Conservation (phyloP, 2,797 vertebrate species). For the Diceros bicornis region DNA sequence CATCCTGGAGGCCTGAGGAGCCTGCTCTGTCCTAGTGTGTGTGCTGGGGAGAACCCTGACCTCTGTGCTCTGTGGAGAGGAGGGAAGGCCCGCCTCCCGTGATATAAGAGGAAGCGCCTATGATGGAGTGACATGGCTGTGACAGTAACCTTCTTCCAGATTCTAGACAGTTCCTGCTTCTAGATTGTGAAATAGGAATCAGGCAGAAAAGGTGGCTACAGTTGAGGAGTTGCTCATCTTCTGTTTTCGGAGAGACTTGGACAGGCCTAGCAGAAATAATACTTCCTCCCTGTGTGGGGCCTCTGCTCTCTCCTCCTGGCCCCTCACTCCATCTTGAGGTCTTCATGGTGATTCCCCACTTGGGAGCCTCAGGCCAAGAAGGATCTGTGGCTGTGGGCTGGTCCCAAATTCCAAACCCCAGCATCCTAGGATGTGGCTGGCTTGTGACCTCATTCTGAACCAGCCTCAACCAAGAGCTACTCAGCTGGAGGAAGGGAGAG, state of each 20-base stretch:
- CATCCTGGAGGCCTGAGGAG: background rate
- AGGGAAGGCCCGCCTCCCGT: fast-evolving
- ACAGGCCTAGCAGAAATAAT: background rate
- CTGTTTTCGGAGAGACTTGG: background rate
- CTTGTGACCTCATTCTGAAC: background rate
- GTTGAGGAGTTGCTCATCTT: background rate
- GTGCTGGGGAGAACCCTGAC: background rate
- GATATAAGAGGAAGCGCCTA: background rate
- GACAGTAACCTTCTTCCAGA: background rate
- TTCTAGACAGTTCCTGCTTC: background rate
- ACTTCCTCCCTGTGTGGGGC: background rate
- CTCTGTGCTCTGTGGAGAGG: background rate
- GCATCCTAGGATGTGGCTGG: background rate
- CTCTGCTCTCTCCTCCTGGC: background rate
- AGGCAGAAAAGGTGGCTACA: background rate
- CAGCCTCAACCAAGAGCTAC: background rate
- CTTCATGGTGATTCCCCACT: background rate
- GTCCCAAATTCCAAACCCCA: too few species aligned
- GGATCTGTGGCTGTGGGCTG: background rate
- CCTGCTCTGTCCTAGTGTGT: background rate
- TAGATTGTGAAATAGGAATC: background rate
- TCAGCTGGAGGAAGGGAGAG: background rate
- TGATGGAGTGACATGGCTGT: background rate
- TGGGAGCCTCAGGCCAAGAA: background rate
- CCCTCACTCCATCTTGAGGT: background rate